phyloP scores from a whole-genome alignment of 2,797 vertebrate species.

The Phataginus tetradactyla region DNA sequence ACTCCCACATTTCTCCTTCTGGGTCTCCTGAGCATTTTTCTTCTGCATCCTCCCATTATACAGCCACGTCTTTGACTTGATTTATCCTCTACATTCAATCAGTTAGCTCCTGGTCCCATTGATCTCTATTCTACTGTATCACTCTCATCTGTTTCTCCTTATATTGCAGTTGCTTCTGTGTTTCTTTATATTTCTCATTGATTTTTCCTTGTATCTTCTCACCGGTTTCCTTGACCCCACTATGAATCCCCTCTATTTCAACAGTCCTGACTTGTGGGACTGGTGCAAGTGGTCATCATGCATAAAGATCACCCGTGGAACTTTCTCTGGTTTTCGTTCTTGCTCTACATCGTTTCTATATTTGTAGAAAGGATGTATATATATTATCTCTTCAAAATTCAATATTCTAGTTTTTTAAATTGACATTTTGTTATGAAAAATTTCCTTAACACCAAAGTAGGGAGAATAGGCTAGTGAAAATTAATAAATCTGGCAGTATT shows the following conservation, averaged over 20 bases:
- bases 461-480: not conserved
- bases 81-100: not conserved
- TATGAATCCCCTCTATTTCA: not conserved
- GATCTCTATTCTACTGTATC: not conserved
- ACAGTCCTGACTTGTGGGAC: not conserved
- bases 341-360: not conserved
- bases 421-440: not conserved
- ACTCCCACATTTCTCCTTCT: not conserved
- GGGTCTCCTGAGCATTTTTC: not conserved
- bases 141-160: not conserved
- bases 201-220: not conserved
- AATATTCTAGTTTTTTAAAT: not conserved
- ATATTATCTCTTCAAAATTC: not conserved
- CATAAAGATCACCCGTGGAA: not conserved
- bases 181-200: not conserved
- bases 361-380: not conserved
- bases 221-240: not conserved
- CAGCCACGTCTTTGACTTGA: not conserved
- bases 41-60: not conserved
- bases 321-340: not conserved
- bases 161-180: not conserved
- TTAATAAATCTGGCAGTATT: not conserved
- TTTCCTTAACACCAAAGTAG: not conserved
- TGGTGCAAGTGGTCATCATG: not conserved
- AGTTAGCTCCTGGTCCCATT: not conserved